A percentile compares a stretch with the other conserved stretches of the same genome.
These are phyloP conservation scores for Rhinatrema bivittatum DNA, from an alignment of 2,797 vertebrate genomes.

Conservation along the genomic window DNA sequence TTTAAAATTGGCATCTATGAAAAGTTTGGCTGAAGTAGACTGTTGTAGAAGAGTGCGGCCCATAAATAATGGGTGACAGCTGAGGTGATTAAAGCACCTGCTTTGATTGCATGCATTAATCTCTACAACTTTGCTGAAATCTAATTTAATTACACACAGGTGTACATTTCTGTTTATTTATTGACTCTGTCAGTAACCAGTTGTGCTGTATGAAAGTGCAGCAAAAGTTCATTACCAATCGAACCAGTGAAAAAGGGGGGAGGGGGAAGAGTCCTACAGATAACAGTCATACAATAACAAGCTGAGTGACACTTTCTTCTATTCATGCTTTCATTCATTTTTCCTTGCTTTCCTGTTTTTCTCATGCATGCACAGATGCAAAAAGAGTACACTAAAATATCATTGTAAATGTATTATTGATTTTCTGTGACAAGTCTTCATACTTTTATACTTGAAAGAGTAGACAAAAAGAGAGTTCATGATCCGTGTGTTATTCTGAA, in stretches of 20 bases:
- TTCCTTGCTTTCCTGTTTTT: too few species aligned
- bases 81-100: slow-evolving; percentile 38
- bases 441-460: too few species aligned
- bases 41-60: slow-evolving; percentile 13
- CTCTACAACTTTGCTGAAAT: slow-evolving; percentile 29
- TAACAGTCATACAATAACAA: too few species aligned
- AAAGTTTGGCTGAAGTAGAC: slow-evolving; percentile 25
- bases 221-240: slow-evolving; percentile 2
- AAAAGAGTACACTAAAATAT: too few species aligned
- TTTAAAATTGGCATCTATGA: not conserved
- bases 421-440: too few species aligned
- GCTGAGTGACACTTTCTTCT: too few species aligned
- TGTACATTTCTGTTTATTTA: slow-evolving; percentile 40
- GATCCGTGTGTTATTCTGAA: too few species aligned
- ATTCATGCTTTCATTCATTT: too few species aligned
- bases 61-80: slow-evolving; percentile 42
- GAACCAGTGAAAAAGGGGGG: not conserved
- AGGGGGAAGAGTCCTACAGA: not conserved
- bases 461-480: too few species aligned
- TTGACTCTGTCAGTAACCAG: slow-evolving; percentile 34
- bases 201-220: slow-evolving; percentile 15
- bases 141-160: slow-evolving; percentile 40
- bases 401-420: too few species aligned
- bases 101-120: slow-evolving; percentile 44
- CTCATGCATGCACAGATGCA: too few species aligned